A percentile compares a stretch with the other conserved stretches of the same genome.
phyloP scores from a whole-genome alignment of 1,140 invertebrate genomes.

The Pissodes strobi region DNA sequence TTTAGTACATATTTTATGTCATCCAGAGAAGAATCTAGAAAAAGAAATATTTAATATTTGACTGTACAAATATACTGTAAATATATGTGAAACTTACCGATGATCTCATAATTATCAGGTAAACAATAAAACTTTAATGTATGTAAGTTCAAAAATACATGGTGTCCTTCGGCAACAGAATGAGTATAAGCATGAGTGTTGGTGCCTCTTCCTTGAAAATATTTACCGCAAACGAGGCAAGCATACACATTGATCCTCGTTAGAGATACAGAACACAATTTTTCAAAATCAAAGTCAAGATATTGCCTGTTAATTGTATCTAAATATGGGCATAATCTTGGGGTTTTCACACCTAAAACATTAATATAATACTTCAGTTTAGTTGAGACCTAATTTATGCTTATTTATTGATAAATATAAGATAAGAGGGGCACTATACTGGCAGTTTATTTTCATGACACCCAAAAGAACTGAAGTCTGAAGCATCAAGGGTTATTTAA shows the following conservation, averaged over 20 bases:
- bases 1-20: conserved; percentile 99
- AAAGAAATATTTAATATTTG: conserved; percentile 8
- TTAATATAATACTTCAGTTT: no score
- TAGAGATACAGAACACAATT: conserved; percentile 96
- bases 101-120: conserved; percentile 99
- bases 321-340: conserved; percentile 81
- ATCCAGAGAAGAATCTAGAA: conserved; percentile 91
- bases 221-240: conserved; percentile 99
- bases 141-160: conserved; percentile 97
- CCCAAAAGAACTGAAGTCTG: no score
- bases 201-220: conserved; percentile 97
- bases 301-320: conserved; percentile 97
- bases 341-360: not conserved
- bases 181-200: conserved; percentile 99
- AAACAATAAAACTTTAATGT: conserved; percentile 98
- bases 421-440: no score
- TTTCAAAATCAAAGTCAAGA: conserved; percentile 99
- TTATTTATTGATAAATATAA: no score
- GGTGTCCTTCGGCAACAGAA: conserved; percentile 95
- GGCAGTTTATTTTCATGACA: no score
- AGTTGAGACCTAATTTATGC: no score
- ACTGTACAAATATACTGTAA: no score
- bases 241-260: conserved; percentile 99
- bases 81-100: conserved; percentile 81
- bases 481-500: no score